A percentile compares a stretch with the other conserved stretches of the same genome.
phyloP scores from a whole-genome alignment of 2,797 vertebrate species.

The Pteropus rufus region DNA sequence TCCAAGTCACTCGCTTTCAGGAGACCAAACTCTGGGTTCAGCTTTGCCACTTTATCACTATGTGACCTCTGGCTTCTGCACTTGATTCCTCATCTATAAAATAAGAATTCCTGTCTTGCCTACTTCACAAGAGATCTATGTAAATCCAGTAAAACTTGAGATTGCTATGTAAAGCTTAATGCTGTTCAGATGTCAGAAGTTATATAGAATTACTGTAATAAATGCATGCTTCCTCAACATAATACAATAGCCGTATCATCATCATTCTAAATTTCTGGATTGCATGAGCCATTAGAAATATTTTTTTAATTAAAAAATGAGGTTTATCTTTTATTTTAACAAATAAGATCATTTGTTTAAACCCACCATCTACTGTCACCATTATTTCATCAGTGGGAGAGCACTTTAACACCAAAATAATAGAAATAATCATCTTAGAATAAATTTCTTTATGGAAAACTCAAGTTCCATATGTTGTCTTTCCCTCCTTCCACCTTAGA shows the following conservation, averaged over 20 bases:
- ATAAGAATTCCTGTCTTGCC: conserved; percentile 11
- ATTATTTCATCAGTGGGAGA: conserved; percentile 27
- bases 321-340: neutral
- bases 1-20: conserved; percentile 13
- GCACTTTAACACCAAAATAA: conserved; percentile 43
- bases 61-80: conserved; percentile 12
- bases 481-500: neutral
- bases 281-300: conserved; percentile 8
- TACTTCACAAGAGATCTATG: neutral
- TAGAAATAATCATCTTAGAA: conserved; percentile 32
- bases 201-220: neutral
- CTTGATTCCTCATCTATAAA: conserved; percentile 38
- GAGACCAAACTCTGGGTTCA: neutral
- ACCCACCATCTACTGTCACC: neutral
- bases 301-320: conserved; percentile 4
- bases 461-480: neutral
- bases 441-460: conserved; percentile 33
- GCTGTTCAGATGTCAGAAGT: neutral
- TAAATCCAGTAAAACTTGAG: conserved; percentile 38
- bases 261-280: conserved; percentile 33
- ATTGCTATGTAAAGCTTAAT: neutral
- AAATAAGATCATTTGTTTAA: neutral
- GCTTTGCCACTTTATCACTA: neutral
- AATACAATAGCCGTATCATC: neutral
- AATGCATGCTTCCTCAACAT: neutral